A percentile compares a stretch with the other conserved stretches of the same genome.
These are phyloP conservation scores for Delichon dasypus DNA, from an alignment of 2,797 vertebrate genomes.

Conservation along the genomic window DNA sequence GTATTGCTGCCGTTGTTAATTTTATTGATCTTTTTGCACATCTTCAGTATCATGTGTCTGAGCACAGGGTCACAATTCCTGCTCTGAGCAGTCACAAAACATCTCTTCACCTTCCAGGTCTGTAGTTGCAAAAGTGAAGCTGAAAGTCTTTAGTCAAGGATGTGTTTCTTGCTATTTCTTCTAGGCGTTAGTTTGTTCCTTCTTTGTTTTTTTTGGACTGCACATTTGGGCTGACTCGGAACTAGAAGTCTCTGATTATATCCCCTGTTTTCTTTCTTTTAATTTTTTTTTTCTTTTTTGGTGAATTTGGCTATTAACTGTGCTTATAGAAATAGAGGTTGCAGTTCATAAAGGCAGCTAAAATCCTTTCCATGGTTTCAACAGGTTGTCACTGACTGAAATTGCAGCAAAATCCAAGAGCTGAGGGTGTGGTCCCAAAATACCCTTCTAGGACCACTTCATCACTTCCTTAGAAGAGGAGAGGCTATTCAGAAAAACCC, in stretches of 20 bases:
- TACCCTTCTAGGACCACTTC: neutral
- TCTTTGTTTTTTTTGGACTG: neutral
- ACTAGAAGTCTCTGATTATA: neutral
- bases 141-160: neutral
- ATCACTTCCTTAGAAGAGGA: neutral
- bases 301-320: neutral
- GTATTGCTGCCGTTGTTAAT: neutral
- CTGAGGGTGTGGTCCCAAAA: neutral
- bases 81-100: neutral
- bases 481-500: neutral
- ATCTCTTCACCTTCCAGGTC: neutral
- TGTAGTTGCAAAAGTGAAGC: neutral
- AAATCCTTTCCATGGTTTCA: neutral
- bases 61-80: neutral
- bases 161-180: neutral
- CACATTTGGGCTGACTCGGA: neutral
- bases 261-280: neutral
- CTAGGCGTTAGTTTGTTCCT: neutral
- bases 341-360: neutral
- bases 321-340: neutral
- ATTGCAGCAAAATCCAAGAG: neutral
- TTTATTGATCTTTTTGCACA: neutral
- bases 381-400: neutral
- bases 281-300: neutral
- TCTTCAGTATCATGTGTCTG: neutral